Evolutionary conservation across 2,888 invertebrate species (phyloP).

Genomic region (Andrena dorsata): DNA sequence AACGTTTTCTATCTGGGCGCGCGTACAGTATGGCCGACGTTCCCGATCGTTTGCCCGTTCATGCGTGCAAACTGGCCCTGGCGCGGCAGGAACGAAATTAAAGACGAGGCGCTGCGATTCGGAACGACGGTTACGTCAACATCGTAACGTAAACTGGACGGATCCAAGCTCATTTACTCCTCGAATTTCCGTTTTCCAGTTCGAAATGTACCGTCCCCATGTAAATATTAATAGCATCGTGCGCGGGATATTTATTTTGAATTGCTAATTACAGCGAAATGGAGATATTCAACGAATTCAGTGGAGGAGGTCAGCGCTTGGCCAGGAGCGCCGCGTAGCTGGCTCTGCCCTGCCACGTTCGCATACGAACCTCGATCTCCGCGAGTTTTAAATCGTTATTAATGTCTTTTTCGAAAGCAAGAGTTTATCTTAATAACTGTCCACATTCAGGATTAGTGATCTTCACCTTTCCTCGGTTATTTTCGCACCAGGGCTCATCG

Average conservation of each 20-base stretch:
- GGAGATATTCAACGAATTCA: neutral
- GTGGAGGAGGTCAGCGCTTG: conserved; percentile 22
- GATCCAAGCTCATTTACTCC: conserved; percentile 10
- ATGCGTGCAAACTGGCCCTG: conserved; percentile 52
- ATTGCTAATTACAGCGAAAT: conserved; percentile 28
- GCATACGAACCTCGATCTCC: neutral
- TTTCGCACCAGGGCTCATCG: conserved; percentile 19
- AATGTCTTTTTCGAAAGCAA: neutral
- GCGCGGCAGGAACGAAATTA: conserved; percentile 53
- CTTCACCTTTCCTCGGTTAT: conserved; percentile 21
- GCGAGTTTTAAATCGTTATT: conserved; percentile 22
- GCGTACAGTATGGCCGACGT: conserved; percentile 40
- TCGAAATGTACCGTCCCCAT: neutral
- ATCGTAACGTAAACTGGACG: neutral
- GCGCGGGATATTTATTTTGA: conserved; percentile 20
- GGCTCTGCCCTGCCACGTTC: neutral
- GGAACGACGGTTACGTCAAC: neutral
- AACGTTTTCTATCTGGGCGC: conserved; percentile 56
- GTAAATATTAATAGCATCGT: conserved; percentile 25
- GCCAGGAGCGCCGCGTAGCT: conserved; percentile 15
- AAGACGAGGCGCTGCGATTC: conserved; percentile 33
- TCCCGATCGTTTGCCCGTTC: conserved; percentile 52
- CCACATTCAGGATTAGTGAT: conserved; percentile 12
- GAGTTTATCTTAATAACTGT: conserved; percentile 37
- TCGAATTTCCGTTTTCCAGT: conserved; percentile 21